Conservation (phyloP, 1,140 invertebrate genomes). For the Rhyacophila brunnea region DNA sequence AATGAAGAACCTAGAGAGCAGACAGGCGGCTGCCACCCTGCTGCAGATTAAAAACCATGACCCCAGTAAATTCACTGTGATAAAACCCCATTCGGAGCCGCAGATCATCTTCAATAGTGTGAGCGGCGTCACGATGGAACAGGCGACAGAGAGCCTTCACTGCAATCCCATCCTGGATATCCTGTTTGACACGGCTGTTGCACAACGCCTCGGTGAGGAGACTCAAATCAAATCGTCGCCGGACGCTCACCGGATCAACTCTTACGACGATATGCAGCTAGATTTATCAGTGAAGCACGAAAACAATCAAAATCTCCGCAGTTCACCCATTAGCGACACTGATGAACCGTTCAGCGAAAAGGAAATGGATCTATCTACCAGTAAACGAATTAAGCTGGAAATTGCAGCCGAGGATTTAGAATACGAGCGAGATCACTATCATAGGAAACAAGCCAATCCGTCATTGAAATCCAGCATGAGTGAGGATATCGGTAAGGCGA, state of each 20-base stretch:
- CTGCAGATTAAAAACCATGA: constrained; percentile 55
- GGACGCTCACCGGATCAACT: constrained; percentile 43
- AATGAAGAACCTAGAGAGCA: constrained; percentile 53
- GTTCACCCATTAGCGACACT: constrained; percentile 37
- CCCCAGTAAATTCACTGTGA: constrained; percentile 48
- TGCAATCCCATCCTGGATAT: constrained; percentile 54
- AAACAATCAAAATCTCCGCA: not conserved
- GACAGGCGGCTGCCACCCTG: constrained; percentile 52
- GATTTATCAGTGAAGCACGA: constrained; percentile 21
- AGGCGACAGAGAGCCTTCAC: constrained; percentile 51
- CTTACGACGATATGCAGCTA: constrained; percentile 17
- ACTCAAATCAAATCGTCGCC: constrained; percentile 42
- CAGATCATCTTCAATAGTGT: constrained; percentile 54
- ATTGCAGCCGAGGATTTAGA: constrained; percentile 20
- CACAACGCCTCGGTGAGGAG: constrained; percentile 51
- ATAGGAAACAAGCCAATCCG: constrained; percentile 6
- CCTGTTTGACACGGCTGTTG: constrained; percentile 53
- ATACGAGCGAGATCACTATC: constrained; percentile 12
- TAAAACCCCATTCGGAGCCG: constrained; percentile 45
- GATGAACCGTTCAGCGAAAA: constrained; percentile 46
- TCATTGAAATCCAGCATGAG: constrained; percentile 12
- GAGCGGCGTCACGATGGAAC: constrained; percentile 46
- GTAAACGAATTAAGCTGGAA: constrained; percentile 27
- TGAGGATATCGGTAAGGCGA: constrained; percentile 18
- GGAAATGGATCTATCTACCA: constrained; percentile 50